Conservation (phyloP, 2,113 vertebrate species). For the Pica pica region DNA sequence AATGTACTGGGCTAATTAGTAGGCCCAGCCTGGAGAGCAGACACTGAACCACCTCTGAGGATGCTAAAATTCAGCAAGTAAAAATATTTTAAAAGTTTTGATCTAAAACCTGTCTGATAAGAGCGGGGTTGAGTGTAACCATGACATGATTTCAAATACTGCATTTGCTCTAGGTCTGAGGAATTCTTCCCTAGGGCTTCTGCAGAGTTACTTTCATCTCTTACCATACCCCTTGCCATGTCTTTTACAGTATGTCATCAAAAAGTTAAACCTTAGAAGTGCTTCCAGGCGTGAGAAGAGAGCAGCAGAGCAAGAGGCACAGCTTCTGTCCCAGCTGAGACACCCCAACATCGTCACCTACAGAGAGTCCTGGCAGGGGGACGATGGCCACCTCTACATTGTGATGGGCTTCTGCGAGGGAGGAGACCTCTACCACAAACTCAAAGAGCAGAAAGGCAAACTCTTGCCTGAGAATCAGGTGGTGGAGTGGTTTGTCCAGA, state of each 20-base stretch:
- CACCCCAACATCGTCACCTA: conserved; percentile 98
- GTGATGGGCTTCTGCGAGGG: conserved; percentile 98
- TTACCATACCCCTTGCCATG: background rate
- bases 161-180: background rate
- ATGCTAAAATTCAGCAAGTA: background rate
- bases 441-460: conserved; percentile 90
- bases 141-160: background rate
- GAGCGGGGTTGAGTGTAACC: background rate
- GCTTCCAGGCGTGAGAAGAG: conserved; percentile 84
- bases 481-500: conserved; percentile 98
- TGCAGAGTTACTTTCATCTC: background rate
- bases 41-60: background rate
- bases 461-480: conserved; percentile 90
- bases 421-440: conserved; percentile 92
- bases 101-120: background rate
- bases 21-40: background rate
- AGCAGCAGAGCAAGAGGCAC: conserved; percentile 93
- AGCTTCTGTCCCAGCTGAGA: conserved; percentile 87
- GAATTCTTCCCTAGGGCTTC: background rate
- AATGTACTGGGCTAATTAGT: background rate
- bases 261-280: conserved; percentile 88
- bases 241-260: conserved; percentile 88
- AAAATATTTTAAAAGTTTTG: background rate
- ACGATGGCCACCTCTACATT: conserved; percentile 89
- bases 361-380: conserved; percentile 94